Evolutionary conservation across 2,888 invertebrate genomes (phyloP).

Genomic region (Drosophila borealis): DNA sequence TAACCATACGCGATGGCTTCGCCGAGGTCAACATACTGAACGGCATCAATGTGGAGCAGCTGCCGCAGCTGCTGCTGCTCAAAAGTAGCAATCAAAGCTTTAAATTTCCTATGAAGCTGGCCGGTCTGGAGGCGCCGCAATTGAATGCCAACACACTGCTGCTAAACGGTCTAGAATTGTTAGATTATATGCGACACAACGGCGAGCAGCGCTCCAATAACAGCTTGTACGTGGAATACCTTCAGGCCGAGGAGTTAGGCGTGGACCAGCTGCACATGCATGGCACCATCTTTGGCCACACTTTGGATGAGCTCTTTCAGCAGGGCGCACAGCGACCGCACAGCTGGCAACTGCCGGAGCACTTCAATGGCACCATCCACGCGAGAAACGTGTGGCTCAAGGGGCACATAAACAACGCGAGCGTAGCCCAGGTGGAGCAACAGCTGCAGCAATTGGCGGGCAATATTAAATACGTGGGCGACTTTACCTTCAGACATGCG

Average conservation of each 20-base stretch:
- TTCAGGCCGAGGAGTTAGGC: slow-evolving; percentile 49
- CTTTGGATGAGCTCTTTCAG: slow-evolving; percentile 57
- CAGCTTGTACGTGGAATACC: slow-evolving; percentile 57
- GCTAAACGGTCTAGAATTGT: slow-evolving; percentile 40
- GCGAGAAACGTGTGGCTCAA: slow-evolving; percentile 83
- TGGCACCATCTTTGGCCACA: slow-evolving; percentile 64
- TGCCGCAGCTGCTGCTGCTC: slow-evolving; percentile 84
- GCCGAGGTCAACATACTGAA: slow-evolving; percentile 85
- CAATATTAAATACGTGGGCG: slow-evolving; percentile 81
- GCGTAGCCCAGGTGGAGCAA: slow-evolving; percentile 70
- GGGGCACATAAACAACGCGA: slow-evolving; percentile 70
- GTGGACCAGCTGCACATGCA: slow-evolving; percentile 70
- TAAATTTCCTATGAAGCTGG: slow-evolving; percentile 84
- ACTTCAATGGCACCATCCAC: slow-evolving; percentile 79
- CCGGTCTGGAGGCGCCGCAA: slow-evolving; percentile 73
- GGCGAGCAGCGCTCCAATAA: slow-evolving; percentile 66
- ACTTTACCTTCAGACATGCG: slow-evolving; percentile 74
- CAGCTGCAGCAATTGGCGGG: slow-evolving; percentile 74
- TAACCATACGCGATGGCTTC: slow-evolving; percentile 84
- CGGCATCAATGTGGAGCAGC: slow-evolving; percentile 84
- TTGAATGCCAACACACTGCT: slow-evolving; percentile 39
- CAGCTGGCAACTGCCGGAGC: slow-evolving; percentile 57
- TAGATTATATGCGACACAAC: slow-evolving; percentile 59
- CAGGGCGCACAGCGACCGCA: slow-evolving; percentile 52
- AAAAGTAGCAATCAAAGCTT: slow-evolving; percentile 85